A percentile compares a stretch with the other conserved stretches of the same genome.
phyloP scores from a whole-genome alignment of 2,797 vertebrate species.

The Chrysocyon brachyurus region DNA sequence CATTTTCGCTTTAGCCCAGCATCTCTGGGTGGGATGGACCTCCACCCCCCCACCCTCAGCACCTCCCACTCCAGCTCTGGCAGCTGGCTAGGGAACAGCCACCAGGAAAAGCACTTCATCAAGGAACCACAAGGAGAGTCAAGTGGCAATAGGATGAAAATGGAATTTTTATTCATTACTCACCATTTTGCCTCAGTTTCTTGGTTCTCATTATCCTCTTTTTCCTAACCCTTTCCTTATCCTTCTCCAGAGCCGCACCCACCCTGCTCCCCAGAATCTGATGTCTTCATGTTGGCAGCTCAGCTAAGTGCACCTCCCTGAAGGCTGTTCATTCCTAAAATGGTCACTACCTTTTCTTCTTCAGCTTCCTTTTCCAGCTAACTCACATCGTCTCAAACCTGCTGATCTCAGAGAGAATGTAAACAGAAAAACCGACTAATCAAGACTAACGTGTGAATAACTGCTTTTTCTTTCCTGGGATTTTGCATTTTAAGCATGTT shows the following conservation, averaged over 20 bases:
- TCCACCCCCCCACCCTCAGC: neutral
- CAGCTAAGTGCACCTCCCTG: neutral
- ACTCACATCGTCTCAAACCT: neutral
- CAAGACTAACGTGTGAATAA: neutral
- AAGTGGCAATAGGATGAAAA: neutral
- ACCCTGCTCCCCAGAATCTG: neutral
- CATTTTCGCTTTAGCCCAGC: neutral
- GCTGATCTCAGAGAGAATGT: neutral
- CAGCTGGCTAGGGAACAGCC: neutral
- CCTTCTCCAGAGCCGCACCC: neutral
- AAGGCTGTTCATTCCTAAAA: neutral
- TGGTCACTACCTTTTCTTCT: neutral
- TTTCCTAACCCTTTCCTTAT: neutral
- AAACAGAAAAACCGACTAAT: neutral
- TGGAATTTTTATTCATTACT: neutral
- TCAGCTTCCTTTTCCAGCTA: neutral
- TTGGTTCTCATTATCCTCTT: neutral
- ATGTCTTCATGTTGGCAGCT: neutral
- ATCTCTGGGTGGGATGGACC: neutral
- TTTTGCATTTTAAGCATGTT: constrained; percentile 21
- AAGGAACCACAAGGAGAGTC: neutral
- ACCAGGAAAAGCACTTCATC: neutral
- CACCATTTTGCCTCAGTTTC: neutral
- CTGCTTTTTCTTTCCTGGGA: neutral
- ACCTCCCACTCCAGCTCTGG: neutral